Conservation (phyloP, 2,797 vertebrate genomes). For the Graptemys geographica region DNA sequence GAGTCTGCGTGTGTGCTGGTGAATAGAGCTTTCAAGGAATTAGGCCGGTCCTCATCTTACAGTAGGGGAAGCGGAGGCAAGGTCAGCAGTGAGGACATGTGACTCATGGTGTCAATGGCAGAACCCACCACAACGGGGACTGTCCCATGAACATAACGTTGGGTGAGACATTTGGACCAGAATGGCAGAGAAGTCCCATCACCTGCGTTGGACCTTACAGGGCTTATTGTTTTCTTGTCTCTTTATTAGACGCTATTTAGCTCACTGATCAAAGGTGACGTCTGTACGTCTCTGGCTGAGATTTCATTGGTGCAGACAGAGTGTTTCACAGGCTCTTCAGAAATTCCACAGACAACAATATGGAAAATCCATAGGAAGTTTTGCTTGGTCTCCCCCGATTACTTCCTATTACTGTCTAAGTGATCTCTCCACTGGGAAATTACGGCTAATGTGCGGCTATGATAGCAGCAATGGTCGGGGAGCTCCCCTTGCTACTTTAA, state of each 20-base stretch:
- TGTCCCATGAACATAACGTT: neutral
- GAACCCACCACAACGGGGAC: neutral
- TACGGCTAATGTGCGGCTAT: conserved; percentile 42
- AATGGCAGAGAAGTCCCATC: neutral
- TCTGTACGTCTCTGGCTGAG: neutral
- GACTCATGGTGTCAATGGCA: neutral
- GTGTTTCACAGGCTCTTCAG: conserved; percentile 22
- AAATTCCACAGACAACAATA: neutral
- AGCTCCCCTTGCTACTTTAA: conserved; percentile 52
- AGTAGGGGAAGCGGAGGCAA: neutral
- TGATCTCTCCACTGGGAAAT: conserved; percentile 69
- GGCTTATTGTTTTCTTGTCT: neutral
- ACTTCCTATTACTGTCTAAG: conserved; percentile 68
- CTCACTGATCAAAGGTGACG: neutral
- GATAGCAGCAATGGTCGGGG: conserved; percentile 29
- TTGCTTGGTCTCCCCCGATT: conserved; percentile 56
- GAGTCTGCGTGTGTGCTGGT: neutral
- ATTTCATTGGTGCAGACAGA: conserved; percentile 22
- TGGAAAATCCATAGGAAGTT: neutral
- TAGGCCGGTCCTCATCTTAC: neutral
- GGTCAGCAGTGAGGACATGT: neutral
- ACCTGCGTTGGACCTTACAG: neutral
- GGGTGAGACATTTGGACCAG: neutral
- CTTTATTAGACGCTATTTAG: neutral
- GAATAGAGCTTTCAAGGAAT: neutral